These are phyloP conservation scores for Lydus trimaculatus DNA, from an alignment of 2,888 invertebrate species.

Conservation along the genomic window DNA sequence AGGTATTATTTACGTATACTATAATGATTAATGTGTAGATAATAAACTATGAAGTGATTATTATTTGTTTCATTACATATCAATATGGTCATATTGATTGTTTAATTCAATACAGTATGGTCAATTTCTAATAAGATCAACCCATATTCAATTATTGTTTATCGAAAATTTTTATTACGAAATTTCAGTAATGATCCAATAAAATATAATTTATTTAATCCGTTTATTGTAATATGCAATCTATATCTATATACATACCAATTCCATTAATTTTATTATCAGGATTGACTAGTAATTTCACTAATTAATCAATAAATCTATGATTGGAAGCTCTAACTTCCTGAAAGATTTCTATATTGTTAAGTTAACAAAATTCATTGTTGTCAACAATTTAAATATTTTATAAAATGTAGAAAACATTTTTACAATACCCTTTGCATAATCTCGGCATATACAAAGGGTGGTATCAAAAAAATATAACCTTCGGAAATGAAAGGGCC, in stretches of 20 bases:
- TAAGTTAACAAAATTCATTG: background rate
- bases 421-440: slow-evolving; percentile 46
- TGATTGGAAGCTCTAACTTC: background rate
- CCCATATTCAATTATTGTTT: background rate
- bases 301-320: background rate
- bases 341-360: too few species aligned
- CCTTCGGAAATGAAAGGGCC: slow-evolving; percentile 57
- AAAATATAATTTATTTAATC: slow-evolving; percentile 4
- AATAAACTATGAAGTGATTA: background rate
- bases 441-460: slow-evolving; percentile 56
- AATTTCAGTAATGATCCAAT: background rate
- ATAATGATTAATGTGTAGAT: background rate
- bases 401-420: background rate
- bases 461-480: slow-evolving; percentile 53
- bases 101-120: background rate
- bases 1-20: too few species aligned
- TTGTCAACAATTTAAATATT: background rate
- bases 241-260: background rate
- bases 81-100: background rate
- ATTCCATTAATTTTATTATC: slow-evolving; percentile 6
- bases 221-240: background rate
- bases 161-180: background rate
- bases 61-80: background rate
- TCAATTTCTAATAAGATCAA: background rate
- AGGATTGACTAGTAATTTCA: background rate